Percentiles rank a stretch among this genome's conserved stretches.
phyloP scores from a whole-genome alignment of 2,113 vertebrate species.

The Leptodactylus fuscus region DNA sequence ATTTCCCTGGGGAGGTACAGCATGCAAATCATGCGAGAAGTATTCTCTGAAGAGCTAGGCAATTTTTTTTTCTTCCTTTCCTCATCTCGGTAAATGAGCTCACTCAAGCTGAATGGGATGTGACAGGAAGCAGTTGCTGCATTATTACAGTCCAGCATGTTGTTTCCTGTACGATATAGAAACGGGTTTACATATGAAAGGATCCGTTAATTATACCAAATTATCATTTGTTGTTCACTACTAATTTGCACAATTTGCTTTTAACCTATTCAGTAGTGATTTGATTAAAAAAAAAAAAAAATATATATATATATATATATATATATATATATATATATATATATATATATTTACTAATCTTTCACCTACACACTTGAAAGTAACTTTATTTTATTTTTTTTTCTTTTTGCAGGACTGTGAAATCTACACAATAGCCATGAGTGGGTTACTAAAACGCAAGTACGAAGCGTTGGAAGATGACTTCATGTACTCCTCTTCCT shows the following conservation, averaged over 20 bases:
- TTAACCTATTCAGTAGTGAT: too few species aligned
- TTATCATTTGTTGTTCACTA: not conserved
- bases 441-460: slow-evolving; percentile 91
- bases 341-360: too few species aligned
- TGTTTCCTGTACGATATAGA: not conserved
- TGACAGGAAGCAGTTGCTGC: slow-evolving; percentile 19
- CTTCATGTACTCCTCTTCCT: slow-evolving; percentile 84
- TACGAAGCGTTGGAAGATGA: slow-evolving; percentile 92
- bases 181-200: not conserved
- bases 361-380: too few species aligned
- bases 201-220: not conserved
- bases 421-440: slow-evolving; percentile 78
- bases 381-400: slow-evolving; percentile 39
- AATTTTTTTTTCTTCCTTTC: not conserved
- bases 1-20: not conserved
- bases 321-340: too few species aligned
- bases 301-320: too few species aligned
- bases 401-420: slow-evolving; percentile 76
- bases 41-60: slow-evolving; percentile 15
- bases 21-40: slow-evolving; percentile 15
- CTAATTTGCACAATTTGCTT: too few species aligned
- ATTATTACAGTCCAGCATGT: slow-evolving; percentile 12
- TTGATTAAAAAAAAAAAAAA: too few species aligned
- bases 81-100: not conserved
- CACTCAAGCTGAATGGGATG: slow-evolving; percentile 2